Conservation (phyloP, 2,797 vertebrate genomes). For the Mormyrus proboscirostris region DNA sequence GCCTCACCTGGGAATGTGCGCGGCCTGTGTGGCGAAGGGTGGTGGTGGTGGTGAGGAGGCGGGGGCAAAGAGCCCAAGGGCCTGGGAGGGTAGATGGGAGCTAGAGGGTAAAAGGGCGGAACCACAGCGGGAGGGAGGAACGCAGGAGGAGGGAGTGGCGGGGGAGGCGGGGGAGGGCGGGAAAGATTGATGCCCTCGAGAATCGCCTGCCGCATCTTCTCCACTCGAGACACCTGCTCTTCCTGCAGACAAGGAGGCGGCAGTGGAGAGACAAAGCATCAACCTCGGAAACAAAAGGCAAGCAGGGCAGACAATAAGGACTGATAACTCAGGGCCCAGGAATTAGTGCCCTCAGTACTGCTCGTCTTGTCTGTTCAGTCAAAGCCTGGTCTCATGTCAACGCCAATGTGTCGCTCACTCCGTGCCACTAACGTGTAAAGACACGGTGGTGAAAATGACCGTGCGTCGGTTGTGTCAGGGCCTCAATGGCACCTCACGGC, state of each 20-base stretch:
- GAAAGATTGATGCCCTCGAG: constrained; percentile 82
- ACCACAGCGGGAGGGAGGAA: constrained; percentile 78
- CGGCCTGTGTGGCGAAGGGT: constrained; percentile 67
- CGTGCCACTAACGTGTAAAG: not conserved
- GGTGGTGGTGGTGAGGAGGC: constrained; percentile 61
- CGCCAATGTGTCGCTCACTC: not conserved
- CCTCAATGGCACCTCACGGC: not conserved
- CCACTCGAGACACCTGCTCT: constrained; percentile 80
- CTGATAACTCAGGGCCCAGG: not conserved
- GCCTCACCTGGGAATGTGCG: constrained; percentile 76
- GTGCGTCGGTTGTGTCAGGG: not conserved
- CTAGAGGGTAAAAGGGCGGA: constrained; percentile 77
- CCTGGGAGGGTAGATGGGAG: constrained; percentile 75
- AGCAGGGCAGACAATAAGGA: not conserved
- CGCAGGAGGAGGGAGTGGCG: constrained; percentile 76
- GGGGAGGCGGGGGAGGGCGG: constrained; percentile 72
- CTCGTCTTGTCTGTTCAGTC: not conserved
- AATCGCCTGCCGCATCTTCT: constrained; percentile 89
- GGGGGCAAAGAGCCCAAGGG: constrained; percentile 73
- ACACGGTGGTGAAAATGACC: not conserved
- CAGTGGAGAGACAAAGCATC: not conserved
- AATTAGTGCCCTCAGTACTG: not conserved
- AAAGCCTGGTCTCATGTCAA: not conserved
- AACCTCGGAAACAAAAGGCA: not conserved
- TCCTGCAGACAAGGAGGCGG: constrained; percentile 49